Base-by-base conservation (phyloP, 2,113 vertebrate species). In the Cryptoleucopteryx plumbea region DNA sequence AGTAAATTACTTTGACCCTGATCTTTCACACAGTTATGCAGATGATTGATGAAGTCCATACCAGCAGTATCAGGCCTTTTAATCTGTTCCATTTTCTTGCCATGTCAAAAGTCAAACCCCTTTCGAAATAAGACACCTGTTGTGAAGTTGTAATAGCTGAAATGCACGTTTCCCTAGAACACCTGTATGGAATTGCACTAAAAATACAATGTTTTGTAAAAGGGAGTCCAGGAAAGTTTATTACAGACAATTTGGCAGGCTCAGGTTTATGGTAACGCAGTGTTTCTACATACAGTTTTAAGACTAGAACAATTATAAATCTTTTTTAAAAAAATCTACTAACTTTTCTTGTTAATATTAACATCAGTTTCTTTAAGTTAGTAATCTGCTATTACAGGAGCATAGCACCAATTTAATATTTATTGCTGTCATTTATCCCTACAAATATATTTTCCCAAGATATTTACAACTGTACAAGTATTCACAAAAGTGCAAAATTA, bases 401-500 rank as follows among this genome's bases (percentile, higher is more conserved):
- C 97, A 94, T 98, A 98, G 97, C 97, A 96, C 97, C 97, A 78
- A 90, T 97, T 95, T 90, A 90, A 75, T 93, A 96, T 96, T 98
- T 98, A 98, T 98, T 98, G 98, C 98, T 98, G 95, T 97, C 43
- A 29, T 95, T 96, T 95, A 88, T 80, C 92, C 96, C 98, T 98
- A 98, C 98, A 98, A 98, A 98, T 98, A 98, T 98, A 98, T 95
- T 96, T 98, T 93, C 94, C 95, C 94, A 92, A 95, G 67, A 56
- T 96, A 96, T 98, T 98, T 98, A 98, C 98, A 98, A 96, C 97
- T 99, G 96, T 99, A 99, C 98, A 99, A 96, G 82, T 97, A 98
- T 98, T 98, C 82, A 94, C 97, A 97, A 98, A 98, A 99, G 98
- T 99, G 98, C 98, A 99, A 99, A 98, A 97, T 98, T 98, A 98